Percentiles rank a stretch among this genome's conserved stretches.
These are phyloP conservation scores for Agonopterix arenella DNA, from an alignment of 2,888 invertebrate genomes.

Conservation along the genomic window DNA sequence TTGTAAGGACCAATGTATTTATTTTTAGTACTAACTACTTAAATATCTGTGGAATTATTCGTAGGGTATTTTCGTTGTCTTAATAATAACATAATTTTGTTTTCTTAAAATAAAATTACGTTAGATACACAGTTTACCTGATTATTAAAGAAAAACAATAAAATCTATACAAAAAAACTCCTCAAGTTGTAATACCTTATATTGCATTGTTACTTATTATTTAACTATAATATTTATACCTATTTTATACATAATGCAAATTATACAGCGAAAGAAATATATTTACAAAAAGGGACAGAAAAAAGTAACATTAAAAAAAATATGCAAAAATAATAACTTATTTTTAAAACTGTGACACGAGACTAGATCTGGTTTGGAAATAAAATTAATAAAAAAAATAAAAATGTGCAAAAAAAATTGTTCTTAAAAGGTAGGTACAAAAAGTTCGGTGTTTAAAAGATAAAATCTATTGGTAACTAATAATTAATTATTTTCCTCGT, in stretches of 20 bases:
- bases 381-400: conserved; percentile 23
- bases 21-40: too few relatives aligned
- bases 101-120: too few relatives aligned
- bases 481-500: conserved; percentile 19
- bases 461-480: conserved; percentile 42
- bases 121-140: too few relatives aligned
- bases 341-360: conserved; percentile 72
- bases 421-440: conserved; percentile 6
- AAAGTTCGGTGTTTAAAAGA: conserved; percentile 14
- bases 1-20: too few relatives aligned
- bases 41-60: too few relatives aligned
- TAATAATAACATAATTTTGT: too few relatives aligned
- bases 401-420: conserved; percentile 19
- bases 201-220: not conserved
- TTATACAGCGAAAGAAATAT: conserved; percentile 8
- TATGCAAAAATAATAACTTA: conserved; percentile 48
- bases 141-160: too few relatives aligned
- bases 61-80: too few relatives aligned
- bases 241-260: conserved; percentile 4
- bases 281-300: not conserved
- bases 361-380: conserved; percentile 71
- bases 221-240: not conserved
- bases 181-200: too few relatives aligned
- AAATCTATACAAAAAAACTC: too few relatives aligned
- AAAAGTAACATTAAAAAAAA: not conserved